Evolutionary conservation across 2,113 vertebrate species (phyloP).

Genomic region (Salvelinus namaycush): DNA sequence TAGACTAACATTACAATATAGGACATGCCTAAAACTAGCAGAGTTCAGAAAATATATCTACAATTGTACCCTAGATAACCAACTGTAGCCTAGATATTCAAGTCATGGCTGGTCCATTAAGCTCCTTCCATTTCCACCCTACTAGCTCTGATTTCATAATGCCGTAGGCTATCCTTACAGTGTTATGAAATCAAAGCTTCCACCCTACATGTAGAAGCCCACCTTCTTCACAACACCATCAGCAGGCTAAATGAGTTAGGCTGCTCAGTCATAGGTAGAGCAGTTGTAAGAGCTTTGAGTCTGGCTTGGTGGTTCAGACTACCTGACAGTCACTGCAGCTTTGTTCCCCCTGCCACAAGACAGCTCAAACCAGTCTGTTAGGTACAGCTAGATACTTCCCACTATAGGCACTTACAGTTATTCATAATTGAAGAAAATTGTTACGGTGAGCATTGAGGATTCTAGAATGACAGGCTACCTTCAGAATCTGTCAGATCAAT

Average conservation of each 20-base stretch:
- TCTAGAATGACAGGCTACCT: neutral
- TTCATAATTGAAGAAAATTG: too few species aligned
- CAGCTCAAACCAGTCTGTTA: neutral
- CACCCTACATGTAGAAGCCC: neutral
- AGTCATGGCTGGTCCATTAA: too few species aligned
- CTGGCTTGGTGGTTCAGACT: neutral
- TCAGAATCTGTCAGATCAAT: neutral
- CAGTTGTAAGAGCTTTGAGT: conserved; percentile 13
- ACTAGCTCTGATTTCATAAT: too few species aligned
- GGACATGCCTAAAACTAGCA: too few species aligned
- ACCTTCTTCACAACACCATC: neutral
- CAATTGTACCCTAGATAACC: too few species aligned
- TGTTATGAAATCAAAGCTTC: neutral
- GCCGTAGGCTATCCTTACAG: too few species aligned
- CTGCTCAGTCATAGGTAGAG: neutral
- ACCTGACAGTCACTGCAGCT: neutral
- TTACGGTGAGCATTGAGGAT: too few species aligned
- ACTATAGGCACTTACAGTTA: neutral
- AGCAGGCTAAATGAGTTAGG: too few species aligned
- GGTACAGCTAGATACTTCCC: neutral
- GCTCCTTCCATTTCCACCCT: too few species aligned
- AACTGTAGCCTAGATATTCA: too few species aligned
- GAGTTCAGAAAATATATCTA: too few species aligned
- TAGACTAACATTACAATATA: too few species aligned
- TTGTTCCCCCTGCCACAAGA: neutral